Conservation (phyloP, 1,140 invertebrate species). For the Maniola jurtina region DNA sequence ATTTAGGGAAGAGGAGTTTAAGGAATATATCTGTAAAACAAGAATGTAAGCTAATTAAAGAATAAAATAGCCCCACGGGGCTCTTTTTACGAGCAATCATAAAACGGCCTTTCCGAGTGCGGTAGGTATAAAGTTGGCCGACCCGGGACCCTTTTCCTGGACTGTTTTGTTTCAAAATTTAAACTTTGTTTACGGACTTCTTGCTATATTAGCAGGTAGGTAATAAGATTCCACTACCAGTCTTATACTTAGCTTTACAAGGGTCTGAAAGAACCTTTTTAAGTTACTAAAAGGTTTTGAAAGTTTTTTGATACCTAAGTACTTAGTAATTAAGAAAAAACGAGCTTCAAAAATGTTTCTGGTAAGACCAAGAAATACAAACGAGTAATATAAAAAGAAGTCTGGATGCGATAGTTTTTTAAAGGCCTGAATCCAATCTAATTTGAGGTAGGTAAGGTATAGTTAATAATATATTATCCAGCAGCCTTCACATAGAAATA, state of each 20-base stretch:
- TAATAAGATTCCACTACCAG: neutral
- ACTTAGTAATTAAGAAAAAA: neutral
- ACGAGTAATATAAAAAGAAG: too few relatives aligned
- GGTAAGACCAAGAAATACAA: too few relatives aligned
- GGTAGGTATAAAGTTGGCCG: constrained; percentile 13
- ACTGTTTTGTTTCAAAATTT: constrained; percentile 10
- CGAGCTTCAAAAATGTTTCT: too few relatives aligned
- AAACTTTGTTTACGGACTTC: constrained; percentile 13
- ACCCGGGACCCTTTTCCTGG: neutral
- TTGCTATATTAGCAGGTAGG: neutral
- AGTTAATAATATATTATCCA: neutral
- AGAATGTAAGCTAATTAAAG: constrained; percentile 63
- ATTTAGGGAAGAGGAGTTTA: too few relatives aligned
- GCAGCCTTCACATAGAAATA: constrained; percentile 41
- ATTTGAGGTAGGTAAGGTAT: neutral
- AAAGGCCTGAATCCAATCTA: neutral
- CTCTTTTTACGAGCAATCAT: constrained; percentile 67
- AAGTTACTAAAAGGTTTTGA: neutral
- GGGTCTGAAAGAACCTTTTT: neutral
- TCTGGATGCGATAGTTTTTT: too few relatives aligned
- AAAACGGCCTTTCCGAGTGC: constrained; percentile 54
- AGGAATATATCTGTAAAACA: constrained; percentile 44
- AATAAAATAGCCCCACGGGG: constrained; percentile 57
- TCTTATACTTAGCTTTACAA: neutral
- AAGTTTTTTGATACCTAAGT: neutral